A percentile compares a stretch with the other conserved stretches of the same genome.
phyloP scores from a whole-genome alignment of 2,113 vertebrate species.

The Callithrix jacchus region DNA sequence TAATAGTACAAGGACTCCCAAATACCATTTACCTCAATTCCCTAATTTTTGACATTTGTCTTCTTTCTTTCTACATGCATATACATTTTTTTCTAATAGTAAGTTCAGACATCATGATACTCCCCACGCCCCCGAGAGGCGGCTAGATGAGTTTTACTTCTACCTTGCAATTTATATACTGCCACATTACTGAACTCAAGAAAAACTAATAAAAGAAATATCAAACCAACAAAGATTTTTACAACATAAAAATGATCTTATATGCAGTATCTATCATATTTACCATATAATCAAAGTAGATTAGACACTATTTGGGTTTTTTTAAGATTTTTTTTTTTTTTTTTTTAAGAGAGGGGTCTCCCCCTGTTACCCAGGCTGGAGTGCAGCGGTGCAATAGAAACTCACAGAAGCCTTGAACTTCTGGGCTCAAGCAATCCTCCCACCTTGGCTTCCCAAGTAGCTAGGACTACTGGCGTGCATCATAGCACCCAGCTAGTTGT shows the following conservation, averaged over 20 bases:
- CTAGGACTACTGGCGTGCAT: no score
- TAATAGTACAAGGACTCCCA: not conserved
- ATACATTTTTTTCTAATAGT: not conserved
- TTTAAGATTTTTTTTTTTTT: no score
- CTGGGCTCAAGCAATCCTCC: no score
- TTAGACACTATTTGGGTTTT: not conserved
- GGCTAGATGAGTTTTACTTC: not conserved
- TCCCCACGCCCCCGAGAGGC: accelerated
- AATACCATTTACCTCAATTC: not conserved
- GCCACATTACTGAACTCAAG: not conserved
- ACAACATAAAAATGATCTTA: not conserved
- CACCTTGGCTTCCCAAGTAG: no score
- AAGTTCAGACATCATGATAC: not conserved
- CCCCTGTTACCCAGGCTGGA: no score
- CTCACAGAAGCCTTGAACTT: no score
- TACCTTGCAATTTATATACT: not conserved
- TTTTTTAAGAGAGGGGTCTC: no score
- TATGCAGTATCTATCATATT: not conserved
- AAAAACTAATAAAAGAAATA: not conserved
- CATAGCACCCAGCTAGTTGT: no score
- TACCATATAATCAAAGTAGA: not conserved
- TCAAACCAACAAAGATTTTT: not conserved
- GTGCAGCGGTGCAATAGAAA: no score
- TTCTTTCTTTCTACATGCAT: not conserved
- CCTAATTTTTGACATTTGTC: not conserved